Percentiles rank a stretch among this genome's conserved stretches.
Conservation (phyloP, 2,888 invertebrate species). For the Lepidochrysops patricia region DNA sequence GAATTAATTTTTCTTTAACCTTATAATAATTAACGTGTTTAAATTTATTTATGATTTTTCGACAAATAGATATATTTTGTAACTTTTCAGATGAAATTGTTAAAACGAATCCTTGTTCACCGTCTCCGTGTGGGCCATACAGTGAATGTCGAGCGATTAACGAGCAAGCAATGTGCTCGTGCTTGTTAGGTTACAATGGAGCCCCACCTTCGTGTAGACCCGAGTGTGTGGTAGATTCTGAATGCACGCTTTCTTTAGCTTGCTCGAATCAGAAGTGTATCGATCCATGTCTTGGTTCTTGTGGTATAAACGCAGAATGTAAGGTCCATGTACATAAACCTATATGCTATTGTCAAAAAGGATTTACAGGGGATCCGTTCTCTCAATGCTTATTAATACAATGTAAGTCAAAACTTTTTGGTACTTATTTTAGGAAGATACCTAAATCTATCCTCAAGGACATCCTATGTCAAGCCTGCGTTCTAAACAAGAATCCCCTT, state of each 20-base stretch:
- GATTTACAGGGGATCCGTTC: slow-evolving; percentile 87
- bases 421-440: too few relatives aligned
- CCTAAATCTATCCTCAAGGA: too few relatives aligned
- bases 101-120: slow-evolving; percentile 74
- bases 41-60: neutral
- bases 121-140: slow-evolving; percentile 86
- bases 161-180: slow-evolving; percentile 80
- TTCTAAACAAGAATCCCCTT: too few relatives aligned
- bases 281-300: slow-evolving; percentile 86
- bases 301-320: slow-evolving; percentile 85
- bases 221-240: slow-evolving; percentile 87
- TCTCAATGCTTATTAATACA: slow-evolving; percentile 70
- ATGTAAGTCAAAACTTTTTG: too few relatives aligned
- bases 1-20: neutral
- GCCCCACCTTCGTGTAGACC: slow-evolving; percentile 85
- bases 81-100: slow-evolving; percentile 38
- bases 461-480: too few relatives aligned
- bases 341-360: slow-evolving; percentile 84
- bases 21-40: neutral
- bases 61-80: slow-evolving; percentile 14
- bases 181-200: slow-evolving; percentile 83
- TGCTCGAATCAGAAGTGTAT: slow-evolving; percentile 87
- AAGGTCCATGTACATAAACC: slow-evolving; percentile 89
- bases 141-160: slow-evolving; percentile 77
- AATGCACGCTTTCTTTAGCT: slow-evolving; percentile 82